phyloP scores from a whole-genome alignment of 2,888 invertebrate genomes.

The Ectemnius continuus region DNA sequence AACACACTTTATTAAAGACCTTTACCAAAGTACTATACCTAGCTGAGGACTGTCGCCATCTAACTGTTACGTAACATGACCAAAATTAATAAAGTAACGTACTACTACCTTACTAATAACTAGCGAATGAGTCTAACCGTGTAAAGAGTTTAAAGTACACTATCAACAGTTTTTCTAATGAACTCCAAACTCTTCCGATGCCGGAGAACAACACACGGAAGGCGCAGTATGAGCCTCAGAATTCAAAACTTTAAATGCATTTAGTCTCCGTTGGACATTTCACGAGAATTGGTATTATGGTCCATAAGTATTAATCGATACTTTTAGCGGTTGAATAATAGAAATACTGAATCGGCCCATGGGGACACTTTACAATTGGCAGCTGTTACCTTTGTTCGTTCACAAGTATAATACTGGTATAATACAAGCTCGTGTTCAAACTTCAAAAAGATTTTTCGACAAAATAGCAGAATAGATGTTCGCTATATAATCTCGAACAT shows the following conservation, averaged over 20 bases:
- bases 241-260: background rate
- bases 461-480: too few species aligned
- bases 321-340: too few species aligned
- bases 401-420: too few species aligned
- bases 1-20: conserved; percentile 51
- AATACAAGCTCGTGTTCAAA: too few species aligned
- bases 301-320: too few species aligned
- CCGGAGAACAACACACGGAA: conserved; percentile 1
- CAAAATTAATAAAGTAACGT: conserved; percentile 68
- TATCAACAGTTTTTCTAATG: conserved; percentile 42
- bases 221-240: background rate
- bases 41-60: conserved; percentile 58
- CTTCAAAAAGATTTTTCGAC: too few species aligned
- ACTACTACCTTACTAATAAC: conserved; percentile 57
- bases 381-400: too few species aligned
- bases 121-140: conserved; percentile 60
- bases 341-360: too few species aligned
- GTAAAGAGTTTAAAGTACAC: conserved; percentile 47
- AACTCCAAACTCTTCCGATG: conserved; percentile 29
- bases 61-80: conserved; percentile 76
- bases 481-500: too few species aligned
- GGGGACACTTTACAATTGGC: too few species aligned
- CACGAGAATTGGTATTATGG: too few species aligned
- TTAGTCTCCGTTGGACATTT: too few species aligned
- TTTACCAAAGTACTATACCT: conserved; percentile 55